phyloP scores from a whole-genome alignment of 2,888 invertebrate species.

The Colletes collaris region DNA sequence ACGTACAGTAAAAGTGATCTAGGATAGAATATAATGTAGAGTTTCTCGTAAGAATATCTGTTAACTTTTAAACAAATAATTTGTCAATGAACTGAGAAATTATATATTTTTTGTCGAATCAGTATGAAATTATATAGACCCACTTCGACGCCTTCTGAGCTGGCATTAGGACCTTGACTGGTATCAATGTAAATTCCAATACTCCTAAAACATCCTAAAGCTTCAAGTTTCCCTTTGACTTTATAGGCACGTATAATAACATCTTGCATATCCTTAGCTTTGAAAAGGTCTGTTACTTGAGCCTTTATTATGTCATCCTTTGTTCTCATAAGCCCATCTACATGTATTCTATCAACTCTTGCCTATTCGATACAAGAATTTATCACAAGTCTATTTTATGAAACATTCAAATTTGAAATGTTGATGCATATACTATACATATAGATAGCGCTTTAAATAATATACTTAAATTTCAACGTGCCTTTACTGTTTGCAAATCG shows the following conservation, averaged over 20 bases:
- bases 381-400: neutral
- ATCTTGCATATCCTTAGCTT: slow-evolving; percentile 93
- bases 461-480: slow-evolving; percentile 46
- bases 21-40: slow-evolving; percentile 39
- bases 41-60: slow-evolving; percentile 2
- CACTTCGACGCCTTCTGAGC: slow-evolving; percentile 92
- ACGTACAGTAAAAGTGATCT: slow-evolving; percentile 94
- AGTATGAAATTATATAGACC: slow-evolving; percentile 70
- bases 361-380: slow-evolving; percentile 84
- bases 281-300: slow-evolving; percentile 92
- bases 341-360: slow-evolving; percentile 92
- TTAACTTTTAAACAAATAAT: slow-evolving; percentile 5
- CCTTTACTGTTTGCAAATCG: slow-evolving; percentile 72
- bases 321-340: slow-evolving; percentile 93
- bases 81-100: slow-evolving; percentile 58
- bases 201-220: slow-evolving; percentile 94
- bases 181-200: slow-evolving; percentile 95
- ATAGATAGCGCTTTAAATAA: neutral
- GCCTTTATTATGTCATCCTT: slow-evolving; percentile 94
- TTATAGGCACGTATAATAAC: slow-evolving; percentile 88
- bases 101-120: slow-evolving; percentile 65
- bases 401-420: slow-evolving; percentile 41
- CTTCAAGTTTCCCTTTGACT: slow-evolving; percentile 90
- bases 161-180: slow-evolving; percentile 89
- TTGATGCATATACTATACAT: neutral